Percentiles rank a stretch among this genome's conserved stretches.
phyloP scores from a whole-genome alignment of 2,888 invertebrate genomes.

The Thecophora atra region DNA sequence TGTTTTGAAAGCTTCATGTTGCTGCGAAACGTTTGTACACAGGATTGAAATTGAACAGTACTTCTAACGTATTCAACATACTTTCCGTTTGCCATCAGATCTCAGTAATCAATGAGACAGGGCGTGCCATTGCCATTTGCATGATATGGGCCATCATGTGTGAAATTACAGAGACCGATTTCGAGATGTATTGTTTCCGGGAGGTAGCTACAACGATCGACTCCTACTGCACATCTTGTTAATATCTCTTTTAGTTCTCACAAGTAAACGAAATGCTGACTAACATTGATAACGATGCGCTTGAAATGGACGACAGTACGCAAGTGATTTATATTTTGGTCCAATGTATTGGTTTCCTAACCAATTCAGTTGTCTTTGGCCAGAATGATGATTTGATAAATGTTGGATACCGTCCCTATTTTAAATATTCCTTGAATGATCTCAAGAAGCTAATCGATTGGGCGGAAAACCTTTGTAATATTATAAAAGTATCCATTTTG shows the following conservation, averaged over 20 bases:
- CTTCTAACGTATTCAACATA: slow-evolving; percentile 46
- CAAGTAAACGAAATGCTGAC: slow-evolving; percentile 46
- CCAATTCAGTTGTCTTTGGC: slow-evolving; percentile 46
- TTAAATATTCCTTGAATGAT: slow-evolving; percentile 44
- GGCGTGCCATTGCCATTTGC: slow-evolving; percentile 49
- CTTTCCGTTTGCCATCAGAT: slow-evolving; percentile 49
- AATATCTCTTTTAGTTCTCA: slow-evolving; percentile 41
- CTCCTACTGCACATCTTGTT: neutral
- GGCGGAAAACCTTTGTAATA: slow-evolving; percentile 43
- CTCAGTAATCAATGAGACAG: slow-evolving; percentile 49
- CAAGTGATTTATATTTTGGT: slow-evolving; percentile 49
- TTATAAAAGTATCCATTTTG: slow-evolving; percentile 41
- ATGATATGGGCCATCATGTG: slow-evolving; percentile 50
- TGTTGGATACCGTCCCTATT: slow-evolving; percentile 51
- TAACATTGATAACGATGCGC: slow-evolving; percentile 47
- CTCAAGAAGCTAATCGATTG: slow-evolving; percentile 46
- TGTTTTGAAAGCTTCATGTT: slow-evolving; percentile 46
- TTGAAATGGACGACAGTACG: slow-evolving; percentile 47
- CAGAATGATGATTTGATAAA: slow-evolving; percentile 50
- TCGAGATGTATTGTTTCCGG: slow-evolving; percentile 51
- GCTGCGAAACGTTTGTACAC: slow-evolving; percentile 49
- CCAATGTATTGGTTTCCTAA: slow-evolving; percentile 48
- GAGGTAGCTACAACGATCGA: slow-evolving; percentile 40
- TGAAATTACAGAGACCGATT: slow-evolving; percentile 46
- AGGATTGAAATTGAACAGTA: slow-evolving; percentile 44